Evolutionary conservation across 1,140 invertebrate species (phyloP), one percentile per base, ranked within the genome.

Genomic region (Papilio helenus): DNA sequence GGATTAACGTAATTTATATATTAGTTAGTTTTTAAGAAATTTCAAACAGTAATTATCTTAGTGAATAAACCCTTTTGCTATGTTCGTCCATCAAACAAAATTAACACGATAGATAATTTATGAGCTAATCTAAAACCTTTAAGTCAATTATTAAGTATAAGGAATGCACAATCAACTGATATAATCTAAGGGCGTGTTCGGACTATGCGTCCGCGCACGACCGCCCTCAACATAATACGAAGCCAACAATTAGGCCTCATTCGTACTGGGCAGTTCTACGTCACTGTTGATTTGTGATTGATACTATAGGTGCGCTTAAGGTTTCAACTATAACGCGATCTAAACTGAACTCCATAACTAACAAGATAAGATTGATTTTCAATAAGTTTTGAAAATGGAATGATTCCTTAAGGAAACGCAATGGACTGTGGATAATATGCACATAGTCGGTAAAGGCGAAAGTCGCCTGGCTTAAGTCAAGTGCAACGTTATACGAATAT

Each of bases 251-350:
- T 92, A 92, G 88, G 80, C 81, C 83, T 83, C 85, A 88, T 87
- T 83, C 86, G 77, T 85, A 88, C 87, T 90, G 90, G 90, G 89
- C 87, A 77, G 91, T 78, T 82, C 87, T 84, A 51, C 65, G 87
- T 89, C 91, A 88, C 80, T 89, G 83, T 89, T 91, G 89, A 92
- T 92, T 92, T 92, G 90, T 90, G 91, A 92, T 91, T 92, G 91
- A 91, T 91, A 86, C 86, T 92, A 90, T 88, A 86, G 51, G 76
- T 65, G 29, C 89, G 87, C 81, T 83, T 61, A 81, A 79, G 65
- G 76, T 79, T 78, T 80, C 72, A 16, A 51, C 49, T 9, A 42
- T 61, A 20, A 20, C 26, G 3, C 81, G 79, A 58, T 0, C 9
- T 10, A 83, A 85, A 78, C 18, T 82, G 29, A 20, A 82, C 82